Percentiles rank a stretch among this genome's conserved stretches.
Conservation (phyloP, 1,140 invertebrate genomes). For the Matsumurasca onukii region DNA sequence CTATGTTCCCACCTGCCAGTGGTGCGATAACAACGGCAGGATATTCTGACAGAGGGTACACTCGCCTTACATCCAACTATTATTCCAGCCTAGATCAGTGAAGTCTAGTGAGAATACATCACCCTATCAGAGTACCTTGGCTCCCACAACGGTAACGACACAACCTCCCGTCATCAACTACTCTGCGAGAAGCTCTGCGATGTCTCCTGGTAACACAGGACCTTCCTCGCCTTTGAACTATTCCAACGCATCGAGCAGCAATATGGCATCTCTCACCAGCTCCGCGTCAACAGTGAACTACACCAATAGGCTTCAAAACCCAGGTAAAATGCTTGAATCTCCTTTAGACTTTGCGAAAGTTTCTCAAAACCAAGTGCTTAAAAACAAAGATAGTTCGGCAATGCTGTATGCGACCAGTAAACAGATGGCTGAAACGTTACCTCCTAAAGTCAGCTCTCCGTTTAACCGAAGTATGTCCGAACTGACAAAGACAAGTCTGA, state of each 20-base stretch:
- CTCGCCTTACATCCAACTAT: conserved; percentile 25
- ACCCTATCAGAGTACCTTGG: not conserved
- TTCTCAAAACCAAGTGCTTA: conserved; percentile 12
- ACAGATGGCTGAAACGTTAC: conserved; percentile 33
- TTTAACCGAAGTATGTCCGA: conserved; percentile 36
- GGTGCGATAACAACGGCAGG: conserved; percentile 28
- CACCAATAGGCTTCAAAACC: conserved; percentile 16
- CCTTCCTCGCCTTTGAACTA: conserved; percentile 30
- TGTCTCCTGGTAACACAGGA: conserved; percentile 13
- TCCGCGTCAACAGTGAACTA: conserved; percentile 15
- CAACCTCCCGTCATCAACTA: conserved; percentile 26
- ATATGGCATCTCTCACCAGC: not conserved
- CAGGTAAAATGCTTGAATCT: not conserved
- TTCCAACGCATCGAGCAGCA: conserved; percentile 7
- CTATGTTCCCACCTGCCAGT: conserved; percentile 31
- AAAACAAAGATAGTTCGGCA: conserved; percentile 33
- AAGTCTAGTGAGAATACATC: conserved; percentile 18
- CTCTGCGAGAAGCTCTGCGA: conserved; percentile 17
- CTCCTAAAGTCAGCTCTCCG: conserved; percentile 35
- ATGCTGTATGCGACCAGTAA: conserved; percentile 32
- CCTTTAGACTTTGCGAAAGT: conserved; percentile 15
- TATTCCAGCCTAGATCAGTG: conserved; percentile 25
- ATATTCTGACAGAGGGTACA: conserved; percentile 25
- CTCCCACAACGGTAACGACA: not conserved
- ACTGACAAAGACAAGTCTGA: conserved; percentile 29